Evolutionary conservation across 1,140 invertebrate genomes (phyloP), one percentile per base, ranked within the genome.

Genomic region (Megalopta genalis): DNA sequence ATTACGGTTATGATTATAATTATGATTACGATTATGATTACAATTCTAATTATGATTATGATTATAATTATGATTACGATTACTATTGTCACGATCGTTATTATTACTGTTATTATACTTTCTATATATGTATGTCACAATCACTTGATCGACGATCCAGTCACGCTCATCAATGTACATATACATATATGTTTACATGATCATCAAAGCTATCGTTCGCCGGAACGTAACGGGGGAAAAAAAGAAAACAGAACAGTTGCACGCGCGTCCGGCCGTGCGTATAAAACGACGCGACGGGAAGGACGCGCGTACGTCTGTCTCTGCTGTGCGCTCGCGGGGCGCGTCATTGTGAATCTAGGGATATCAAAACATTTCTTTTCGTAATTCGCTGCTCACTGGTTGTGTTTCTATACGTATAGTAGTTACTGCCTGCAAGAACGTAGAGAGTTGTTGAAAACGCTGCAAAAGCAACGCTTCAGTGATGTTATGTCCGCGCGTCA

Each of bases 401-500:
- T 84, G 78, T 86, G n/a, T n/a, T n/a, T n/a, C 21, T 52, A 52
- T 52, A 75, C 64, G 81, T 86, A n/a, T n/a, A 86, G 85, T 84
- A 63, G 60, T 63, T 32, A 37, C 32, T 86, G 85, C 85, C 83
- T 87, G 85, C 84, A 75, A 21, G 32, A 81, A 18, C 49, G 81
- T 86, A 86, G 85, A 76, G 64, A 79, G 71, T 64, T 62, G 74
- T 81, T 86, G 84, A 2, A 14, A 10, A 14, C 81, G 80, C 84
- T 81, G 78, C 81, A 74, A 86, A 64, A 78, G 74, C n/a, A n/a
- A n/a, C n/a, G 84, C 81, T 87, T 87, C 77, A 83, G 65, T 83
- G 32, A 72, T 70, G 49, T 54, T 59, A 70, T 65, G 49, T 21
- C 68, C 49, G 65, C 81, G 75, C 71, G 68, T 73, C 71, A 57